Conservation (phyloP, 2,113 vertebrate genomes). For the Sclerurus mexicanus region DNA sequence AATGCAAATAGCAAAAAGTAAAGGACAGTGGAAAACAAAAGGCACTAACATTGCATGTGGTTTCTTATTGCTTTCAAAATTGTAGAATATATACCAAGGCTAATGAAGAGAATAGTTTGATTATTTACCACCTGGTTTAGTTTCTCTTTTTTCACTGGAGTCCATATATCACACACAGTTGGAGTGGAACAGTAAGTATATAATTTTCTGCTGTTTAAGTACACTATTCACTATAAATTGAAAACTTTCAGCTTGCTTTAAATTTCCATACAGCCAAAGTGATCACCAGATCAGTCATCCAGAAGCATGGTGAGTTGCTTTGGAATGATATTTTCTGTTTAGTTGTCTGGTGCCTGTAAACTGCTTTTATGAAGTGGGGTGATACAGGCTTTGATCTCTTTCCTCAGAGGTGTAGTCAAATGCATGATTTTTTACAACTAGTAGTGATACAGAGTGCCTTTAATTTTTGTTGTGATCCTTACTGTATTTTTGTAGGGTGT, state of each 20-base stretch:
- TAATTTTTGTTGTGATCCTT: background rate
- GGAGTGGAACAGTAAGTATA: background rate
- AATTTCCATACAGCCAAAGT: background rate
- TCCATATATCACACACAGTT: background rate
- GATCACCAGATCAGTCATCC: background rate
- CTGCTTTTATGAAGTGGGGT: background rate
- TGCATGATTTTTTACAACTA: background rate
- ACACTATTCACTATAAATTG: constrained; percentile 3
- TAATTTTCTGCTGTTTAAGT: constrained; percentile 34
- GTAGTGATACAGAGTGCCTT: background rate
- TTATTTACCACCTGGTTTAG: constrained; percentile 12
- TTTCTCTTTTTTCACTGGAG: background rate
- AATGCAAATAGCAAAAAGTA: background rate
- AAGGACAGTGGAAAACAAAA: background rate
- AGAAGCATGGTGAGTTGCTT: background rate
- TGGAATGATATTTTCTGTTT: background rate
- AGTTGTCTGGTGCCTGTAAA: background rate
- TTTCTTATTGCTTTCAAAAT: background rate
- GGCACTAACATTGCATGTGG: background rate
- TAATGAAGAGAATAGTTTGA: constrained; percentile 8
- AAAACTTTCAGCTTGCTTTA: constrained; percentile 46
- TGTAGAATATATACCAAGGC: background rate
- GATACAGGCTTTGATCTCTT: background rate
- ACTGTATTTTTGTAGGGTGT: background rate
- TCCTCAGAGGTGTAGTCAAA: background rate